A percentile compares a stretch with the other conserved stretches of the same genome.
These are phyloP conservation scores for Hypena proboscidalis DNA, from an alignment of 2,888 invertebrate genomes.

Conservation along the genomic window DNA sequence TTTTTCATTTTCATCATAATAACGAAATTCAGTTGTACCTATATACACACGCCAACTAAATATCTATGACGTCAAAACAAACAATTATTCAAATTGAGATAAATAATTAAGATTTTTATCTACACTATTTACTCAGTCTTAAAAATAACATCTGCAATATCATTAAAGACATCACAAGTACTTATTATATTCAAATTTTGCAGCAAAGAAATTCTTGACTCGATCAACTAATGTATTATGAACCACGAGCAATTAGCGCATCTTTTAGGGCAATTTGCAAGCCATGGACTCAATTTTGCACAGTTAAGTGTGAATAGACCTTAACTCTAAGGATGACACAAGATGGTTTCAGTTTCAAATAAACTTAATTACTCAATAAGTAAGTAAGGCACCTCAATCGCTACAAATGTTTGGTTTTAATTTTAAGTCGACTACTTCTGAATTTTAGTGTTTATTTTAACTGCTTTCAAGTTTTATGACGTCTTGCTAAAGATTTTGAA, in stretches of 20 bases:
- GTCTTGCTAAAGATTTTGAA: neutral
- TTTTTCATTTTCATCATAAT: too few relatives aligned
- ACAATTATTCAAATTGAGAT: too few relatives aligned
- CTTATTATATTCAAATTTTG: neutral
- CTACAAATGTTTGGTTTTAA: conserved; percentile 4
- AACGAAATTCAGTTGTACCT: too few relatives aligned
- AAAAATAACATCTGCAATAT: too few relatives aligned
- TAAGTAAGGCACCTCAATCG: conserved; percentile 5
- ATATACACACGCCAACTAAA: too few relatives aligned
- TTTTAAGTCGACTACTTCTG: conserved; percentile 1
- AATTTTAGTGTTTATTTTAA: conserved; percentile 3
- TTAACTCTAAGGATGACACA: neutral
- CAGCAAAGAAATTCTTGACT: neutral
- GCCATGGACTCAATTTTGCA: too few relatives aligned
- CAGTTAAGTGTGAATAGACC: too few relatives aligned
- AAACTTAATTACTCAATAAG: conserved; percentile 33
- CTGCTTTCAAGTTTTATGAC: neutral
- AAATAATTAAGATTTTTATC: too few relatives aligned
- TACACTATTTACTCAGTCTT: too few relatives aligned
- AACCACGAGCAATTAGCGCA: neutral
- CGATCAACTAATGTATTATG: neutral
- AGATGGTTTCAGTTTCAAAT: neutral
- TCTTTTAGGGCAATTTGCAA: too few relatives aligned
- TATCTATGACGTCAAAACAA: too few relatives aligned
- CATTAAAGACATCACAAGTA: neutral